Evolutionary conservation across 37 sponge, comb jelly and placozoan genomes (phyloP).

Genomic region (Oopsacas minuta): DNA sequence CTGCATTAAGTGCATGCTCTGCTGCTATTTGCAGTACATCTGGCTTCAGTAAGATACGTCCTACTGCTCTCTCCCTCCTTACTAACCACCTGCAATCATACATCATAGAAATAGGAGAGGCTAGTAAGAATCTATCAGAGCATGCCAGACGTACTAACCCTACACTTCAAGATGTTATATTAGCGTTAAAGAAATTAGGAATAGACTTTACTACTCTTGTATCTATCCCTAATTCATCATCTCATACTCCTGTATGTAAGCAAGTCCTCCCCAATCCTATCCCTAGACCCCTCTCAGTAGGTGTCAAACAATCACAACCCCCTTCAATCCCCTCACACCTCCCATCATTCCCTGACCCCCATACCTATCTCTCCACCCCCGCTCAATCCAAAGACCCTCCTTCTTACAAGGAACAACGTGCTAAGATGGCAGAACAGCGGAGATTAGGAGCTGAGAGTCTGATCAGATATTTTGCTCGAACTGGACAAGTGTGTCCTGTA

Average conservation of each 20-base stretch:
- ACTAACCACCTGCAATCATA: neutral
- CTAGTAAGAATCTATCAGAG: neutral
- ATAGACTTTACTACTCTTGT: neutral
- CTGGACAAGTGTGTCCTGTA: neutral
- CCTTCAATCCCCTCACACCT: neutral
- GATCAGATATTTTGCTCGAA: neutral
- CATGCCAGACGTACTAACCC: neutral
- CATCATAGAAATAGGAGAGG: neutral
- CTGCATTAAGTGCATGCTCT: neutral
- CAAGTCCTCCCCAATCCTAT: neutral
- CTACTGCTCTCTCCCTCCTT: neutral
- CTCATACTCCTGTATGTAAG: neutral
- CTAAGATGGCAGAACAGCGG: neutral
- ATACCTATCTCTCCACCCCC: conserved; percentile 11
- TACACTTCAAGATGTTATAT: neutral
- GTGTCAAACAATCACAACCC: neutral
- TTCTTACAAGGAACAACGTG: neutral
- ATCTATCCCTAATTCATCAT: neutral
- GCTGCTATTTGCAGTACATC: neutral
- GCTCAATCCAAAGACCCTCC: neutral
- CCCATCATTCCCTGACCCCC: conserved; percentile 4
- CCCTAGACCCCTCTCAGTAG: neutral
- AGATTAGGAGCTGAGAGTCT: neutral
- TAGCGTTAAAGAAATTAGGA: neutral
- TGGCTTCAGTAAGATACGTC: neutral